Base-by-base conservation (phyloP, 2,888 invertebrate genomes). In the Sarcophaga variegata region DNA sequence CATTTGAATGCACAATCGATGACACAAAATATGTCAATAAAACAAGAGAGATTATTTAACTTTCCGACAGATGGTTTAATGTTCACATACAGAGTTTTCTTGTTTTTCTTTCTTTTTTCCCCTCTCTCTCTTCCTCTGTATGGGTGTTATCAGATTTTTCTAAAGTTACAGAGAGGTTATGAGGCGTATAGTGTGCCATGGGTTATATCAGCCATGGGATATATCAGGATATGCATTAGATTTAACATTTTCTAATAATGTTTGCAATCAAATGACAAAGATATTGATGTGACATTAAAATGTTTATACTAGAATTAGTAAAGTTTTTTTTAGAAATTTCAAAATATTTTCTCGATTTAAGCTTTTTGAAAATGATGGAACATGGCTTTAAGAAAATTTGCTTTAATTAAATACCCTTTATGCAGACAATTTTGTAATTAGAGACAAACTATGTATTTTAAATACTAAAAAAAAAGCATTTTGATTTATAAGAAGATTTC, bases 21-120 rank as follows among this genome's bases (percentile, higher is more conserved):
- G 79, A 79, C 74, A 83, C 74, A 83, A 83, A 83, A 83, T 83
- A 79, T 83, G 74, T 83, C 83, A 83, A 79, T 83, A 83, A 83
- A 83, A 79, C 83, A 79, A 69, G 69, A 79, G 74, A 79, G 79
- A 83, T 79, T 83, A 79, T 83, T 83, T 74, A 79, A 83, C 74
- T 79, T 83, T 67, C 79, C 74, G 74, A 83, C 83, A 79, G 78
- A 83, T 83, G 79, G 74, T 79, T 75, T 79, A 79, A 79, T 83
- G 83, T 74, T 62, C 59, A 49, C 14, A 79, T 54, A 47, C 69
- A 59, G 63, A 63, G 37, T 60, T 72, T 72, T 49, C 49, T 14
- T 49, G 49, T 49, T 49, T 49, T 49, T 49, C 49, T 49, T 14
- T 49, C 69, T 70, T 49, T 3, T 12, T 12, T 49, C 3, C 49